These are phyloP conservation scores for Squalus acanthias DNA, from an alignment of 2,797 vertebrate genomes.

Conservation along the genomic window DNA sequence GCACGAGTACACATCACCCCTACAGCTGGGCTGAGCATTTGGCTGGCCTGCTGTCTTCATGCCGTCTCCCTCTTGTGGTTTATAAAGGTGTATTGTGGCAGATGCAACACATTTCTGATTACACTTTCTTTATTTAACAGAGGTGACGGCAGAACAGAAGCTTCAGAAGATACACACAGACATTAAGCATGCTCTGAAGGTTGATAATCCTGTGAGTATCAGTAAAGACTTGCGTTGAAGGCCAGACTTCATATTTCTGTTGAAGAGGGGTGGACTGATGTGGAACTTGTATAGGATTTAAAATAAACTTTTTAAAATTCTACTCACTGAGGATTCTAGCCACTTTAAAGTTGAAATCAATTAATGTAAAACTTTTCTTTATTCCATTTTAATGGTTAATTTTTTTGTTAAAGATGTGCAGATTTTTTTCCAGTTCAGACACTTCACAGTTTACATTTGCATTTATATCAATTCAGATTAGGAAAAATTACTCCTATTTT, in stretches of 20 bases:
- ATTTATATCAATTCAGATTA: neutral
- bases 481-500: conserved; percentile 8
- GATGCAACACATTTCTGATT: neutral
- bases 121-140: conserved; percentile 51
- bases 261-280: rapidly evolving
- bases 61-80: neutral
- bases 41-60: neutral
- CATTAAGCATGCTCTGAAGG: conserved; percentile 93
- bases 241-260: neutral
- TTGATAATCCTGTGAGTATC: conserved; percentile 90
- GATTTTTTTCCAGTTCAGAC: neutral
- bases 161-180: conserved; percentile 94
- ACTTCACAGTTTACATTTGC: neutral
- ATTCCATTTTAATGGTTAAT: neutral
- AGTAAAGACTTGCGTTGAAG: neutral
- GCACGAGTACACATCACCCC: neutral
- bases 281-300: neutral
- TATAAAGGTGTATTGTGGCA: neutral
- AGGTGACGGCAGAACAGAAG: conserved; percentile 81
- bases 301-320: neutral
- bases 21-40: neutral
- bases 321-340: neutral
- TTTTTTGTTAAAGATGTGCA: neutral
- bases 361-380: neutral
- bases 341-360: neutral